Base-by-base conservation (phyloP, 2,797 vertebrate genomes). In the Sphaeramia orbicularis region DNA sequence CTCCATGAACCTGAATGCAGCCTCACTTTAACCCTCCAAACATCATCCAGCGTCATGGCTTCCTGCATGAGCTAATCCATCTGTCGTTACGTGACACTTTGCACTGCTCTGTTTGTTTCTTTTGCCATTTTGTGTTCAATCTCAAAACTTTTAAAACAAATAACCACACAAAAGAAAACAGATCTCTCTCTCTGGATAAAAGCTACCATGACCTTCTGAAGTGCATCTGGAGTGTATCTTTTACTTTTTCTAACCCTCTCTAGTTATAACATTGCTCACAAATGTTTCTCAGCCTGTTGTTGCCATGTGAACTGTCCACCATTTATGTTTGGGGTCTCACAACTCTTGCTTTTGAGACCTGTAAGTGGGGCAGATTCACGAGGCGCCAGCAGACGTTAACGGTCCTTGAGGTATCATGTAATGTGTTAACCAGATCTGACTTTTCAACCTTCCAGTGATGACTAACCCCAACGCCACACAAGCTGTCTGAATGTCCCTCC, bases 21-120 rank as follows among this genome's bases (percentile, higher is more conserved):
- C 54, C 41, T 65, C 60, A 13, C 35, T 56, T 40, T 62, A 43
- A 49, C 59, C 49, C 7, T 37, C 6, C 27, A 2, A 43, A 48
- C 10, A 67, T 55, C 58, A 37, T 63, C 40, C 18, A 78, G 42
- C 71, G 40, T 77, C 51, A 24, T 18, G 11, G 66, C 72, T 37
- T 82, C 71, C 57, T 83, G 90, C 89, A 92, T 86, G 90, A 88
- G 58, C 71, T 49, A 1, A 36, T 59, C 60, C 64, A 59, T 65
- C 62, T 19, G 57, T 59, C 58, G 27, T 10, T 69, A 27, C 45
- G 41, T 81, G 40, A 45, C 41, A 53, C 60, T 40, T 70, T 74
- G 30, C 58, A 42, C 71, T 41, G 65, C 68, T 69, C 35, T 78
- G 59, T 60, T 78, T 44, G 63, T 16, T 59, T 66, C 10, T 55